Evolutionary conservation across 1,140 invertebrate genomes (phyloP).

Genomic region (Limonius californicus): DNA sequence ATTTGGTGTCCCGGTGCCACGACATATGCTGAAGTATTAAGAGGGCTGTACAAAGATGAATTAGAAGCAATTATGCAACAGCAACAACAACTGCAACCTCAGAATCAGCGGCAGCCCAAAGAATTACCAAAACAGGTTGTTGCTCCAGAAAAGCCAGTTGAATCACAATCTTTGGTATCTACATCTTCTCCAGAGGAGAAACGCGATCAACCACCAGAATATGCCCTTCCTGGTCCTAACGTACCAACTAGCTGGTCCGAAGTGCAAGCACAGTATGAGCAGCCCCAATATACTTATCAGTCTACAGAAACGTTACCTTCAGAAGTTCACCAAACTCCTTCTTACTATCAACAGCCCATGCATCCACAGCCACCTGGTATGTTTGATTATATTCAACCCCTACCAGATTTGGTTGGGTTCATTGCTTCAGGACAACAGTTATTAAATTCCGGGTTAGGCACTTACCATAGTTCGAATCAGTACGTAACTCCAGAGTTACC

Average conservation of each 20-base stretch:
- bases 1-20: conserved; percentile 68
- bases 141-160: not conserved
- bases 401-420: conserved; percentile 52
- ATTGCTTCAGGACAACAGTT: conserved; percentile 51
- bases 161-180: not conserved
- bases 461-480: conserved; percentile 35
- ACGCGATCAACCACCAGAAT: not conserved
- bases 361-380: conserved; percentile 30
- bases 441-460: conserved; percentile 45
- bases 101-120: not conserved
- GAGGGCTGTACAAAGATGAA: conserved; percentile 48
- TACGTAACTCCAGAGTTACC: conserved; percentile 4
- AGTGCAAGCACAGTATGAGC: conserved; percentile 19
- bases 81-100: not conserved
- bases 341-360: conserved; percentile 16
- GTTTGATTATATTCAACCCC: conserved; percentile 51
- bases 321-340: conserved; percentile 1
- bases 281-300: not conserved
- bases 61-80: not conserved
- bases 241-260: not conserved
- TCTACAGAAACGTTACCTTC: not conserved
- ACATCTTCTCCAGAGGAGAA: not conserved
- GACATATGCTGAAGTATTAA: conserved; percentile 73
- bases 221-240: not conserved
- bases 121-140: not conserved